A percentile compares a stretch with the other conserved stretches of the same genome.
These are phyloP conservation scores for Cynopterus brachyotis DNA, from an alignment of 2,113 vertebrate species.

Conservation along the genomic window DNA sequence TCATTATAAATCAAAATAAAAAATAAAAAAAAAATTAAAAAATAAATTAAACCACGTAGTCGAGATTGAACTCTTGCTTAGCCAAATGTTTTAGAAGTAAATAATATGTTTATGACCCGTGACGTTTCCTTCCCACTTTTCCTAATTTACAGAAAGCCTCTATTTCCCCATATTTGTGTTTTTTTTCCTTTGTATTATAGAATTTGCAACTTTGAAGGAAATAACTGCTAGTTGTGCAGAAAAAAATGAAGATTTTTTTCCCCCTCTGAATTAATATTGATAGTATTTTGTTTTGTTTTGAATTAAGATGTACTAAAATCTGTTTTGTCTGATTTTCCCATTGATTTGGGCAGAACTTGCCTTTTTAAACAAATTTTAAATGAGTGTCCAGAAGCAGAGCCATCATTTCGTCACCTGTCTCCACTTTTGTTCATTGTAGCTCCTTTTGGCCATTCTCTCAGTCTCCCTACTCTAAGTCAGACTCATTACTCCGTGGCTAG, in stretches of 20 bases:
- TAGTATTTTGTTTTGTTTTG: neutral
- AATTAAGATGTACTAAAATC: neutral
- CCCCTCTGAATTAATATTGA: neutral
- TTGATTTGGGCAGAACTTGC: neutral
- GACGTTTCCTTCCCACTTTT: neutral
- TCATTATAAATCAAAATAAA: neutral
- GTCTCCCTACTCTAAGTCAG: rapidly evolving
- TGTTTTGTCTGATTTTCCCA: neutral
- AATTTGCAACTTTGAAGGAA: neutral
- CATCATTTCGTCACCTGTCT: too few relatives aligned
- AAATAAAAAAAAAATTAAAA: neutral
- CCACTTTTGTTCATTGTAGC: rapidly evolving
- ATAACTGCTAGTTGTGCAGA: neutral
- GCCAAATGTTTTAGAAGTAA: neutral
- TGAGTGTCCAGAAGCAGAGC: neutral
- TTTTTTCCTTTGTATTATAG: neutral
- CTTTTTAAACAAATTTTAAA: neutral
- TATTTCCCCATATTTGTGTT: neutral
- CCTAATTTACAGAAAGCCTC: neutral
- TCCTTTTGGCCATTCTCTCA: neutral
- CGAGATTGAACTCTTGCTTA: neutral
- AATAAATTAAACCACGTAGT: neutral
- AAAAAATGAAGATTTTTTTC: neutral
- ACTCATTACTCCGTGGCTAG: neutral
- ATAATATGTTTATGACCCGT: neutral